These are phyloP conservation scores for Sebastes oblongus DNA, from an alignment of 2,797 vertebrate species.

Conservation along the genomic window DNA sequence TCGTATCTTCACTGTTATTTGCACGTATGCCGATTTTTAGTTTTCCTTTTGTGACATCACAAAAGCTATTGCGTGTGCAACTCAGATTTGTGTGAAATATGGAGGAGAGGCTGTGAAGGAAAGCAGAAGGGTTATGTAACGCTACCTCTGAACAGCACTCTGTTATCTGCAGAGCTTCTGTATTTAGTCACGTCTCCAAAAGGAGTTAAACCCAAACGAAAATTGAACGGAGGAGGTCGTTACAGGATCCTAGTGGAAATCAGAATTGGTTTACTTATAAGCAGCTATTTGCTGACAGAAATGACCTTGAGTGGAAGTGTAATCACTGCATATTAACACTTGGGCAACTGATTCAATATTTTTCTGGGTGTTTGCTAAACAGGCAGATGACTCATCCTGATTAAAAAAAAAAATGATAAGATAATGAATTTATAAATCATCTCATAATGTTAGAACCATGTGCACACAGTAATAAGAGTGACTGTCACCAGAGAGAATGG, in stretches of 20 bases:
- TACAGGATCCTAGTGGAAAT: background rate
- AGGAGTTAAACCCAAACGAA: background rate
- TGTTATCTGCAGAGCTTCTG: background rate
- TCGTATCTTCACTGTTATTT: background rate
- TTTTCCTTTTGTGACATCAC: background rate
- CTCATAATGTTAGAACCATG: background rate
- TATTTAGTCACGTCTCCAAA: background rate
- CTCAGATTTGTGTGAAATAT: background rate
- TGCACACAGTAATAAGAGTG: background rate
- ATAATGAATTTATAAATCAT: background rate
- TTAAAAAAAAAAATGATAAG: background rate
- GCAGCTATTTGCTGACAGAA: constrained; percentile 3
- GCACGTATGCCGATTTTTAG: background rate
- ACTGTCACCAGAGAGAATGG: background rate
- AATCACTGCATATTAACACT: background rate
- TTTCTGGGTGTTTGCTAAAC: background rate
- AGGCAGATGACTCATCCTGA: background rate
- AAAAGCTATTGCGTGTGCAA: background rate
- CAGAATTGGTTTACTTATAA: background rate
- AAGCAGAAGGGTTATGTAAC: background rate
- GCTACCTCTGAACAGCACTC: background rate
- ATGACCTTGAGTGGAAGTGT: background rate
- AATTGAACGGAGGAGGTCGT: background rate
- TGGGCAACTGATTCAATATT: background rate
- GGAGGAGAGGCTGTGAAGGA: background rate